phyloP scores from a whole-genome alignment of 2,888 invertebrate genomes.

The Tachina grossa region DNA sequence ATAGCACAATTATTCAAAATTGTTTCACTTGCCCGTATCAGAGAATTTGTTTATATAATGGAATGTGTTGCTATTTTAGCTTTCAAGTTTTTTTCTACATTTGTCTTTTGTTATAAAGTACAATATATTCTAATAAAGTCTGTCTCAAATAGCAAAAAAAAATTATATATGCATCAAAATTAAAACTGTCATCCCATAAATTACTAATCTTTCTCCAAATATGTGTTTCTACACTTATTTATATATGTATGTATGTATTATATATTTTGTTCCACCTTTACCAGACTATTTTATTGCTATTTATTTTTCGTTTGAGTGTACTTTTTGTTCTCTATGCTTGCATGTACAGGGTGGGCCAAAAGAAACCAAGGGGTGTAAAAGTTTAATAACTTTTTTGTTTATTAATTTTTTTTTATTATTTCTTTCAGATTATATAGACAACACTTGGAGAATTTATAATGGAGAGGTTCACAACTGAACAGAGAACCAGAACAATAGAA shows the following conservation, averaged over 20 bases:
- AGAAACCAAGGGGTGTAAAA: no score
- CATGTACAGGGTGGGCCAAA: no score
- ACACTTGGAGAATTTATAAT: no score
- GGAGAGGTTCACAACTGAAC: no score
- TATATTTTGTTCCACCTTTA: constrained; percentile 38
- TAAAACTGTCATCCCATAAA: constrained; percentile 68
- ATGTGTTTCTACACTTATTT: constrained; percentile 24
- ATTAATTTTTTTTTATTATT: no score
- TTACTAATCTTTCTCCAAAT: constrained; percentile 64
- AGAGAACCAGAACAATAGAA: no score
- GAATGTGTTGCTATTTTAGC: constrained; percentile 39
- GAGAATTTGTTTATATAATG: constrained; percentile 25
- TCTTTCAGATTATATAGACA: no score
- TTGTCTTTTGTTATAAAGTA: constrained; percentile 11
- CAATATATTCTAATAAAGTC: constrained; percentile 50
- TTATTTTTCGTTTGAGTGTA: constrained; percentile 38
- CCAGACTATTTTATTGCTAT: constrained; percentile 42
- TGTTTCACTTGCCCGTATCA: constrained; percentile 33
- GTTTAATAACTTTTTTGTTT: no score
- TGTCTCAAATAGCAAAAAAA: constrained; percentile 60
- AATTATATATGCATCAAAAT: constrained; percentile 55
- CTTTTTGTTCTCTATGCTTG: constrained; percentile 16
- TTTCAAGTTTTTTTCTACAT: constrained; percentile 19
- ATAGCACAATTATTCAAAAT: constrained; percentile 42
- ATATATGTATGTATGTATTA: constrained; percentile 19